Conservation (phyloP, 2,797 vertebrate species). For the Anguilla pacifica region DNA sequence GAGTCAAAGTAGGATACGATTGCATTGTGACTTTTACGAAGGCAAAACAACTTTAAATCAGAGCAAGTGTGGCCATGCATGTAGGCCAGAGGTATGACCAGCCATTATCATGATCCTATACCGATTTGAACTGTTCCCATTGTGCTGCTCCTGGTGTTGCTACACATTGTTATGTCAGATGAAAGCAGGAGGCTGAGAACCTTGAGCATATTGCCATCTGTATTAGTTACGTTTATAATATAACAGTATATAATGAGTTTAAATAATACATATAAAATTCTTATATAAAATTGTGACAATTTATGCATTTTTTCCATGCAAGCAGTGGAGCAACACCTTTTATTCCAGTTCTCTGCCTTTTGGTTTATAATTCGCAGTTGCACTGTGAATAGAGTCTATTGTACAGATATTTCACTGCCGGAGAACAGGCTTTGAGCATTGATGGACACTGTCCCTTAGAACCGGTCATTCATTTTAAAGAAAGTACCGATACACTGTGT, state of each 20-base stretch:
- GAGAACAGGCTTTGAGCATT: not conserved
- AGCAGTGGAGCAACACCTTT: not conserved
- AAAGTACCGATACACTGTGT: not conserved
- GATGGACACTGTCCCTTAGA: not conserved
- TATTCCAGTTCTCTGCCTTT: not conserved
- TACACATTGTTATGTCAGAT: not conserved
- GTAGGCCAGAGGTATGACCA: not conserved
- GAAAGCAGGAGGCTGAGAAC: not conserved
- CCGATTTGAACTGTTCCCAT: not conserved
- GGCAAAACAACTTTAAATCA: not conserved
- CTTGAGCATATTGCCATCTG: not conserved
- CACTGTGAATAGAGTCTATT: constrained; percentile 17
- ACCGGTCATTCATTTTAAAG: constrained; percentile 12
- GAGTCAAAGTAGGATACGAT: not conserved
- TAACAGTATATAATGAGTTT: not conserved
- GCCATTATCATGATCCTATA: not conserved
- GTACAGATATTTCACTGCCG: not conserved
- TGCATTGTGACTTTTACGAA: not conserved
- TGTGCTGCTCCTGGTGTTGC: not conserved
- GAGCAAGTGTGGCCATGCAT: not conserved
- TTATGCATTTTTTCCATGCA: not conserved
- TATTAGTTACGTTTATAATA: not conserved
- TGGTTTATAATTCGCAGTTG: not conserved
- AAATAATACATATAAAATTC: not conserved
- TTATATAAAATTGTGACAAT: not conserved